Evolutionary conservation across 2,888 invertebrate genomes (phyloP).

Genomic region (Nemotelus pantherinus): DNA sequence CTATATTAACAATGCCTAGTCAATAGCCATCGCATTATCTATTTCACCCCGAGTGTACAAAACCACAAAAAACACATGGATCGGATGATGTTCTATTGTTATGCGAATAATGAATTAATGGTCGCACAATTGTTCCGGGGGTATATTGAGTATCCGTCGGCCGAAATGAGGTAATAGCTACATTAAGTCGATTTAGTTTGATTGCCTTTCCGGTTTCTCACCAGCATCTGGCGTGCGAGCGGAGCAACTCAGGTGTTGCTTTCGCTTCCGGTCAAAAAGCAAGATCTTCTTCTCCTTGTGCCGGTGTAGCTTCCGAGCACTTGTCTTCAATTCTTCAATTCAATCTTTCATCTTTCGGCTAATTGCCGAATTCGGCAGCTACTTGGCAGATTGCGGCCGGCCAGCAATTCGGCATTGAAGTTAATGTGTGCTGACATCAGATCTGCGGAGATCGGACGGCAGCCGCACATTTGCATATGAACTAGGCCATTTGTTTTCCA

Average conservation of each 20-base stretch:
- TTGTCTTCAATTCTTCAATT: no score
- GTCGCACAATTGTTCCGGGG: no score
- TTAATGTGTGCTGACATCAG: neutral
- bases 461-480: slow-evolving; percentile 7
- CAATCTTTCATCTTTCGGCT: neutral
- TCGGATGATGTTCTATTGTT: no score
- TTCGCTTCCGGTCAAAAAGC: slow-evolving; percentile 26
- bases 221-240: slow-evolving; percentile 2
- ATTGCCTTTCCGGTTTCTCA: no score
- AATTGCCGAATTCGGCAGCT: neutral
- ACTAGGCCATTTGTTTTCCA: slow-evolving; percentile 7
- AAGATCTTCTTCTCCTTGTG: neutral
- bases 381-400: neutral
- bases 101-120: no score
- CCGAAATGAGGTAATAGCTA: no score
- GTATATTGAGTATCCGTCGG: no score
- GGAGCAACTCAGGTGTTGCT: slow-evolving; percentile 20
- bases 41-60: no score
- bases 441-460: neutral
- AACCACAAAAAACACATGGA: no score
- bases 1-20: no score
- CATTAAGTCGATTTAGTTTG: no score
- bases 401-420: slow-evolving; percentile 38
- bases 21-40: no score
- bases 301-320: neutral